phyloP scores from a whole-genome alignment of 2,888 invertebrate genomes.

The Pachliopta kotzebuea region DNA sequence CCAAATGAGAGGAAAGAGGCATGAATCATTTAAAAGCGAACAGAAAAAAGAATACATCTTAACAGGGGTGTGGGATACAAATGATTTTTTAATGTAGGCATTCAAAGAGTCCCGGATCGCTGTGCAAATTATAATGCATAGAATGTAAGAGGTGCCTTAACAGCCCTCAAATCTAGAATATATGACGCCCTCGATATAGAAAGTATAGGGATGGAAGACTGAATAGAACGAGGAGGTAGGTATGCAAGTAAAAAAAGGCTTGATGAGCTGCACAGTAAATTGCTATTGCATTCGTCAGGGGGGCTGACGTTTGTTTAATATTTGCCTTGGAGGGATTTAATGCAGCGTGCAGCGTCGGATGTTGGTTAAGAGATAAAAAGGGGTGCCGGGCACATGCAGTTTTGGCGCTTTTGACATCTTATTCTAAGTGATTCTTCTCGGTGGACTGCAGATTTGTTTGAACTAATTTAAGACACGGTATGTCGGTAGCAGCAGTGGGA shows the following conservation, averaged over 20 bases:
- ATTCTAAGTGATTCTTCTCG: background rate
- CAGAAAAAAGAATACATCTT: background rate
- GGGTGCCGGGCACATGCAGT: background rate
- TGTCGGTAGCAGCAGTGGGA: too few relatives aligned
- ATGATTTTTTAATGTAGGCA: slow-evolving; percentile 17
- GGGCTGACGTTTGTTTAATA: slow-evolving; percentile 27
- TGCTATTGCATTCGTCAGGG: slow-evolving; percentile 29
- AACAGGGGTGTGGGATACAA: slow-evolving; percentile 3
- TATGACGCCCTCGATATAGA: slow-evolving; percentile 29
- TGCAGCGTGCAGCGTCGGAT: slow-evolving; percentile 15
- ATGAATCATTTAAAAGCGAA: slow-evolving; percentile 14
- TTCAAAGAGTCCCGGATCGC: background rate
- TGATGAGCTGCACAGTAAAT: slow-evolving; percentile 29
- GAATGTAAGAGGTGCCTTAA: slow-evolving; percentile 22
- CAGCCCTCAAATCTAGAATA: slow-evolving; percentile 28
- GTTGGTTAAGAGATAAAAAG: slow-evolving; percentile 19
- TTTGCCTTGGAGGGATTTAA: slow-evolving; percentile 26
- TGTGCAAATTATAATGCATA: slow-evolving; percentile 14
- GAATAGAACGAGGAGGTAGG: slow-evolving; percentile 24
- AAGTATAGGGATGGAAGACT: slow-evolving; percentile 25
- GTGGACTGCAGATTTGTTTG: background rate
- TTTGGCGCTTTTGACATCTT: slow-evolving; percentile 7
- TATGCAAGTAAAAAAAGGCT: slow-evolving; percentile 27
- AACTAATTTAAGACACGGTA: too few relatives aligned
- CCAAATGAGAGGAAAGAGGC: slow-evolving; percentile 6